These are phyloP conservation scores for Rugalucina vietnamica DNA, from an alignment of 2,888 invertebrate species.

Conservation along the genomic window DNA sequence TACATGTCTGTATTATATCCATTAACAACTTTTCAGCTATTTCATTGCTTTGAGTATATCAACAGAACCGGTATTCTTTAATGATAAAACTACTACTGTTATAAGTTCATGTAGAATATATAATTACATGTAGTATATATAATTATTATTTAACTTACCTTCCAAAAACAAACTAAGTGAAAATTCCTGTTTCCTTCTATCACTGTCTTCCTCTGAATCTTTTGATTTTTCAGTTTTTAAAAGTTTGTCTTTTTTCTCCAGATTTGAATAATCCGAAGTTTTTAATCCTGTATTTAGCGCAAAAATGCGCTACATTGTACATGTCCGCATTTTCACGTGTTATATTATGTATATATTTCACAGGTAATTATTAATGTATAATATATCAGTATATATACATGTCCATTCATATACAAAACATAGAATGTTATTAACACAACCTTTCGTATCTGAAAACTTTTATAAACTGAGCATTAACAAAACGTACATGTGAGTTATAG, in stretches of 20 bases:
- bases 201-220: background rate
- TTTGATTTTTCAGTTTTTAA: background rate
- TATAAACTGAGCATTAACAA: constrained; percentile 9
- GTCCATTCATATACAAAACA: background rate
- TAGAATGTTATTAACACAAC: background rate
- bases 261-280: constrained; percentile 7
- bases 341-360: background rate
- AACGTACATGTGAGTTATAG: constrained; percentile 10
- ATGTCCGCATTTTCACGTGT: background rate
- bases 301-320: background rate
- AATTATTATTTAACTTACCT: background rate
- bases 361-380: background rate
- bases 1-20: background rate
- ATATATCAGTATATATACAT: background rate
- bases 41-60: no score
- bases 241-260: background rate
- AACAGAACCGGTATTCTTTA: no score
- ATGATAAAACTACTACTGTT: no score
- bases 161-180: background rate
- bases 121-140: background rate
- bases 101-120: background rate
- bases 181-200: background rate
- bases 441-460: background rate
- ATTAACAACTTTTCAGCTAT: background rate
- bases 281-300: constrained; percentile 3